A percentile compares a stretch with the other conserved stretches of the same genome.
Evolutionary conservation across 2,888 invertebrate genomes (phyloP).

Genomic region (Cyclophora albipunctata): DNA sequence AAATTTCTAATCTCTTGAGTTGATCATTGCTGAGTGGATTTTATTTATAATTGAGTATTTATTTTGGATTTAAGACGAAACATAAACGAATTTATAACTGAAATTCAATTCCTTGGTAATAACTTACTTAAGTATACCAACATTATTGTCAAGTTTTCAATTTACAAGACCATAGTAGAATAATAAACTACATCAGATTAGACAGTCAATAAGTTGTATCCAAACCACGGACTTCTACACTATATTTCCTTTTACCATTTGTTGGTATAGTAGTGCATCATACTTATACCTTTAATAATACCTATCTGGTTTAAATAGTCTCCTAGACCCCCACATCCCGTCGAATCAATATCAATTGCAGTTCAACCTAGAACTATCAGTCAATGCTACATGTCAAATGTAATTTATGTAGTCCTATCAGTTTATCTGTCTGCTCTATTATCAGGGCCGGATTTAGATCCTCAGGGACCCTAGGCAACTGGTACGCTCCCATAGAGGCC

Average conservation of each 20-base stretch:
- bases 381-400: conserved; percentile 60
- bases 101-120: too few species aligned
- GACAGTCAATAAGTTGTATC: too few species aligned
- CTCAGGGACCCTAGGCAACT: conserved; percentile 1
- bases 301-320: conserved; percentile 37
- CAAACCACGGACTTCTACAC: too few species aligned
- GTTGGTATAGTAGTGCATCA: neutral
- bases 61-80: conserved; percentile 4
- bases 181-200: too few species aligned
- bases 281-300: conserved; percentile 10
- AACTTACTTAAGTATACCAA: too few species aligned
- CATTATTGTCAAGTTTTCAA: too few species aligned
- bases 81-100: too few species aligned
- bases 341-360: conserved; percentile 59
- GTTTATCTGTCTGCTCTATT: too few species aligned
- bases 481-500: too few species aligned
- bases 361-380: conserved; percentile 61
- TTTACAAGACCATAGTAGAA: too few species aligned
- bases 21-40: conserved; percentile 42
- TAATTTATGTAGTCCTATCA: conserved; percentile 42
- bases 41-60: conserved; percentile 5
- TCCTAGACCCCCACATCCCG: conserved; percentile 71
- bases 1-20: conserved; percentile 60
- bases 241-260: too few species aligned
- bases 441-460: too few species aligned